These are phyloP conservation scores for Philhelius pedissequus DNA, from an alignment of 2,888 invertebrate genomes.

Conservation along the genomic window DNA sequence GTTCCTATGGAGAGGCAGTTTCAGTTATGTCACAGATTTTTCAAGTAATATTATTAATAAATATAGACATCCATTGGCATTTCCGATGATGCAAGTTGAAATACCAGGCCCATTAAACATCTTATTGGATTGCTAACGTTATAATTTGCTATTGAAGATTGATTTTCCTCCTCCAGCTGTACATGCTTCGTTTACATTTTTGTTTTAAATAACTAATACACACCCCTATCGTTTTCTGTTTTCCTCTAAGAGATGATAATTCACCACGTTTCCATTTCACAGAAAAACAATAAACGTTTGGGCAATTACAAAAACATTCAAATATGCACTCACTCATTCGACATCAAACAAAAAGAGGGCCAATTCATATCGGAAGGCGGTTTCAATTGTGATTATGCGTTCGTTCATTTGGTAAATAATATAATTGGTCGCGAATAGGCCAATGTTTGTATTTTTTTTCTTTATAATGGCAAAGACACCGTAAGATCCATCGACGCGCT, in stretches of 20 bases:
- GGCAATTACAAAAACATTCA: constrained; percentile 36
- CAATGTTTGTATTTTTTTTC: background rate
- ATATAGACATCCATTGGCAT: background rate
- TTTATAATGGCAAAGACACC: background rate
- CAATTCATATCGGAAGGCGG: constrained; percentile 58
- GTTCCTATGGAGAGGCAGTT: too few relatives aligned
- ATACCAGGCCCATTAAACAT: constrained; percentile 13
- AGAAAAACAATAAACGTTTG: constrained; percentile 48
- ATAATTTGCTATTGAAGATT: constrained; percentile 57
- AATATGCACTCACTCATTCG: background rate
- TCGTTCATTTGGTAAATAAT: constrained; percentile 65
- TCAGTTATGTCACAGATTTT: too few relatives aligned
- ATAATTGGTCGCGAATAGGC: constrained; percentile 45
- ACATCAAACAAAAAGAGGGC: background rate
- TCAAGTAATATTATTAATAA: too few relatives aligned
- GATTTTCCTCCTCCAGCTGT: constrained; percentile 49
- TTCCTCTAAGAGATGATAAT: constrained; percentile 28
- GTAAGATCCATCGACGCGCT: background rate
- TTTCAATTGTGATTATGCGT: constrained; percentile 63
- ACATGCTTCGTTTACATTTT: constrained; percentile 32
- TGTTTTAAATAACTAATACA: background rate
- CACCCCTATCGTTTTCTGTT: constrained; percentile 1
- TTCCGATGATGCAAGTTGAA: constrained; percentile 45
- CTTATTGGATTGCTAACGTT: constrained; percentile 50
- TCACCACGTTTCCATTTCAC: constrained; percentile 27